Base-by-base conservation (phyloP, 2,113 vertebrate genomes). In the Bujurquina vittata region DNA sequence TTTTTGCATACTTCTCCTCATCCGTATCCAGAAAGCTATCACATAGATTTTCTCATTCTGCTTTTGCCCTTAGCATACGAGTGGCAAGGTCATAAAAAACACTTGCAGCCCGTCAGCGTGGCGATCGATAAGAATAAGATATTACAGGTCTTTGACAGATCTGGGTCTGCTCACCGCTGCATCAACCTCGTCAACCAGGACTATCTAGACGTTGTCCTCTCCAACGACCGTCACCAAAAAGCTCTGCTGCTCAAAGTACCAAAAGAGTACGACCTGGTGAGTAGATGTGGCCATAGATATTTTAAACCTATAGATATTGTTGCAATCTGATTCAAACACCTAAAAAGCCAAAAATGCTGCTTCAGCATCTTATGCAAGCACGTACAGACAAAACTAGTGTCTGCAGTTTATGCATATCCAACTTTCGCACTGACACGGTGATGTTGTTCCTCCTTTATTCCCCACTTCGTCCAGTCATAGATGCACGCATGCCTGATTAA, bases 191-290 rank as follows among this genome's bases (percentile, higher is more conserved):
- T 40, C 46, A 83, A 83, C 29, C 95, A 93, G 1, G 91, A 93
- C 65, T 84, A 81, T 17, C 91, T 98, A 29, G 93, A 96, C 9
- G 80, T 97, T 8, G 75, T 96, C 62, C 88, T 97, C 43, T 97
- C 98, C 76, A 96, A 65, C 79, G 96, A 97, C 92, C 87, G 49
- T 0, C 93, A 96, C 3, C 80, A 90, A 49, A 96, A 88, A 57
- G 87, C 94, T 43, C 91, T 98, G 63, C 93, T 99, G 65, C 93
- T 99, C 81, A 98, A 97, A 94, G 96, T 97, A 35, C 97, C 97
- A 54, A 99, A 98, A 88, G 98, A 99, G 77, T 98, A 98, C 0
- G 98, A 99, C 91, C 93, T 99, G 95, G 98, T 99, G 93, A 85
- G 95, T 37, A 15, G 17, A 23, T 10, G 49, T 22, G 65, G 17